Evolutionary conservation across 2,797 vertebrate species (phyloP).

Genomic region (Malacoctenus gilli): DNA sequence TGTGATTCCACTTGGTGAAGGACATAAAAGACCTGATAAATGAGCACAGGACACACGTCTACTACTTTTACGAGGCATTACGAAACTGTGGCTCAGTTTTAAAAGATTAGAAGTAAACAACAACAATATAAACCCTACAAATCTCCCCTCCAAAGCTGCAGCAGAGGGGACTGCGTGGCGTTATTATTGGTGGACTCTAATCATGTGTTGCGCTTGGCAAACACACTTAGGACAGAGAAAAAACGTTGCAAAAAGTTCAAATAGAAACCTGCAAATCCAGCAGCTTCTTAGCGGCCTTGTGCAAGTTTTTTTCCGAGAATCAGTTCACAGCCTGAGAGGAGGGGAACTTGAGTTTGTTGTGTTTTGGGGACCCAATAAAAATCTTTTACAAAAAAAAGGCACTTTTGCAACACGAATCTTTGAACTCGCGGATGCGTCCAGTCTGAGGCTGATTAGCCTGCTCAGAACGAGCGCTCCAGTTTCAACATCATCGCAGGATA

Average conservation of each 20-base stretch:
- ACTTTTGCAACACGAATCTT: constrained; percentile 62
- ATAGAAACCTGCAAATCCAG: constrained; percentile 68
- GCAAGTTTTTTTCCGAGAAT: constrained; percentile 65
- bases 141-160: constrained; percentile 66
- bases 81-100: constrained; percentile 66
- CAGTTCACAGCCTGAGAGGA: constrained; percentile 36
- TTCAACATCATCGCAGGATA: constrained; percentile 45
- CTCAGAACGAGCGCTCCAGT: constrained; percentile 26
- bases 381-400: constrained; percentile 52
- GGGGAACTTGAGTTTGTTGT: constrained; percentile 32
- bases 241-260: constrained; percentile 61
- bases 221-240: constrained; percentile 45
- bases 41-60: constrained; percentile 46
- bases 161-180: constrained; percentile 47
- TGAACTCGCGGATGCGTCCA: constrained; percentile 51
- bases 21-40: constrained; percentile 47
- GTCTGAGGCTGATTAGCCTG: constrained; percentile 42
- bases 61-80: constrained; percentile 69
- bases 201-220: constrained; percentile 66
- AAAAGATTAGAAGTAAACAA: constrained; percentile 71
- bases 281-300: constrained; percentile 66
- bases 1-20: too few relatives aligned
- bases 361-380: constrained; percentile 30
- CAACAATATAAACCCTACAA: constrained; percentile 68
- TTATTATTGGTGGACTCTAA: constrained; percentile 54